Evolutionary conservation across 2,113 vertebrate genomes (phyloP).

Genomic region (Trochalopteron elliotii): DNA sequence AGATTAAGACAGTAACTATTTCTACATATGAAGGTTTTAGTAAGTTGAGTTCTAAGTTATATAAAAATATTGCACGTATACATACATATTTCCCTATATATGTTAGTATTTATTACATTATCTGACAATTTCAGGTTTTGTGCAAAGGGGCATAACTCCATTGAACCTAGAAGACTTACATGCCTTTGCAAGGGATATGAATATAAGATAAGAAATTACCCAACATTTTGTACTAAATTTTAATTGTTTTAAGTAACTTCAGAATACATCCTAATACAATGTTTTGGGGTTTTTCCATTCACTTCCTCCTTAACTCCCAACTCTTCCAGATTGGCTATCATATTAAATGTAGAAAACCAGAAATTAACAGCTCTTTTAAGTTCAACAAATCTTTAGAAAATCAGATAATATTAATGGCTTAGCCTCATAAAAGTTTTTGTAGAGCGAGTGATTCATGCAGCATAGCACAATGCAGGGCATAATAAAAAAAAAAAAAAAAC

Average conservation of each 20-base stretch:
- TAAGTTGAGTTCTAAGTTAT: not conserved
- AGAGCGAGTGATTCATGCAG: not conserved
- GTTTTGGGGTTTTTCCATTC: not conserved
- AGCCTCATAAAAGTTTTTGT: not conserved
- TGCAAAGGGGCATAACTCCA: not conserved
- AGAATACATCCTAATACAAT: not conserved
- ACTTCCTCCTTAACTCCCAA: not conserved
- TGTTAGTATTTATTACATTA: not conserved
- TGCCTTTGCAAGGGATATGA: not conserved
- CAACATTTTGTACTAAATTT: not conserved
- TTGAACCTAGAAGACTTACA: not conserved
- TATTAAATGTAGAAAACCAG: not conserved
- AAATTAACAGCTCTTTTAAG: not conserved
- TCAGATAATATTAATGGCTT: not conserved
- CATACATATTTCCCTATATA: fast-evolving
- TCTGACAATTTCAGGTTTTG: not conserved
- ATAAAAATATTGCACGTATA: not conserved
- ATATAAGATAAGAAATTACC: not conserved
- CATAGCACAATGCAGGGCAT: not conserved
- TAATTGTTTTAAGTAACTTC: not conserved
- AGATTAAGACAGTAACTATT: not conserved
- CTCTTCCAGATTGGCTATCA: not conserved
- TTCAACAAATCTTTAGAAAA: not conserved
- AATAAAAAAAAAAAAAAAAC: not conserved
- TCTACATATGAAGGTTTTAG: not conserved